phyloP scores from a whole-genome alignment of 2,113 vertebrate genomes.

The Corydoras sp. region DNA sequence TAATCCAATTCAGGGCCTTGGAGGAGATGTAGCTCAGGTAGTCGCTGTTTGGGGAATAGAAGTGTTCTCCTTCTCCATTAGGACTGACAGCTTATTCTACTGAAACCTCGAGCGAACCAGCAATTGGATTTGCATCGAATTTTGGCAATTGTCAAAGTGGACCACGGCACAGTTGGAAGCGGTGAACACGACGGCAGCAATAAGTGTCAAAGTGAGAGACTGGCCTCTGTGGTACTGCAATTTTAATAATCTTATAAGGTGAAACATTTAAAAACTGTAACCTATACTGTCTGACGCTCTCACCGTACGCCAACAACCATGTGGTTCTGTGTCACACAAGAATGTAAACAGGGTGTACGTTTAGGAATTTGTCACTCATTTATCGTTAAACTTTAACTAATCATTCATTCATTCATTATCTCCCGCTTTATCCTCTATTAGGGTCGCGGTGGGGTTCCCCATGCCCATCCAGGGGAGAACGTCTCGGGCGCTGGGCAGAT shows the following conservation, averaged over 20 bases:
- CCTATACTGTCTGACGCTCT: constrained; percentile 44
- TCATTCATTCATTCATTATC: too few relatives aligned
- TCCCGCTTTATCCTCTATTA: too few relatives aligned
- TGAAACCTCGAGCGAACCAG: constrained; percentile 50
- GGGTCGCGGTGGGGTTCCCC: too few relatives aligned
- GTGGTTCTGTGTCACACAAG: too few relatives aligned
- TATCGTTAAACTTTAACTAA: too few relatives aligned
- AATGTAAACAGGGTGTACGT: too few relatives aligned
- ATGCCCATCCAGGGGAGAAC: too few relatives aligned
- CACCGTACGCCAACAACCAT: background rate
- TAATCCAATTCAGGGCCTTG: constrained; percentile 64
- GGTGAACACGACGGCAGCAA: constrained; percentile 58
- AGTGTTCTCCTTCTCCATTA: constrained; percentile 55
- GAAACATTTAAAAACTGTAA: constrained; percentile 58
- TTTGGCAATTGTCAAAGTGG: constrained; percentile 68
- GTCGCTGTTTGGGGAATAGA: constrained; percentile 59
- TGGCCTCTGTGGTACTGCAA: constrained; percentile 33
- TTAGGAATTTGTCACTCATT: too few relatives aligned
- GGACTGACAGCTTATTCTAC: constrained; percentile 68
- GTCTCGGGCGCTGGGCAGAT: too few relatives aligned
- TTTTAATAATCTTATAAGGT: constrained; percentile 58
- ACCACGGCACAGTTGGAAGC: constrained; percentile 54
- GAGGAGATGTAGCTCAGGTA: constrained; percentile 51
- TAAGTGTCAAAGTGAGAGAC: constrained; percentile 56
- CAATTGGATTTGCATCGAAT: constrained; percentile 70